A percentile compares a stretch with the other conserved stretches of the same genome.
Evolutionary conservation across 2,888 invertebrate species (phyloP).

Genomic region (Muscina levida): DNA sequence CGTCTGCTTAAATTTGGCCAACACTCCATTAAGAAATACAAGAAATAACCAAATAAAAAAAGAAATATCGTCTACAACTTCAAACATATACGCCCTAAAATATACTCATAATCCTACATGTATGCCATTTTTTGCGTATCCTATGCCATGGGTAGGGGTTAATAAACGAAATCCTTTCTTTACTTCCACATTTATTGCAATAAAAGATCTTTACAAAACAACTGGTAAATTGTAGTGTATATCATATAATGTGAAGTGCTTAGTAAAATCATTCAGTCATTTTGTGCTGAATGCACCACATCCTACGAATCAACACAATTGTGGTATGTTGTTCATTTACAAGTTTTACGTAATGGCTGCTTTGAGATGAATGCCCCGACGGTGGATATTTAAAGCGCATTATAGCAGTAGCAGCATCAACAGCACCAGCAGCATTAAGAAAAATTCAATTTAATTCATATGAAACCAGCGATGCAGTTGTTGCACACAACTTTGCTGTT

Average conservation of each 20-base stretch:
- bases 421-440: too few relatives aligned
- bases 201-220: conserved; percentile 13
- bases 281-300: too few relatives aligned
- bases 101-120: conserved; percentile 32
- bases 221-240: conserved; percentile 37
- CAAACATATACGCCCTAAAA: too few relatives aligned
- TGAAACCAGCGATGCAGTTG: conserved; percentile 2
- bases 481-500: neutral
- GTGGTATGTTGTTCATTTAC: too few relatives aligned
- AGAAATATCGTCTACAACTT: too few relatives aligned
- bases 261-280: conserved; percentile 48
- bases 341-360: conserved; percentile 35
- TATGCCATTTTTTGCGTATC: conserved; percentile 36
- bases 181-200: too few relatives aligned
- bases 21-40: too few relatives aligned
- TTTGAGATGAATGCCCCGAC: neutral
- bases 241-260: conserved; percentile 53
- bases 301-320: too few relatives aligned
- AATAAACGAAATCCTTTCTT: conserved; percentile 51
- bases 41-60: too few relatives aligned
- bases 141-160: conserved; percentile 30
- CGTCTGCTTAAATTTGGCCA: too few relatives aligned
- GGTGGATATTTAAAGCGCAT: too few relatives aligned
- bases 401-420: too few relatives aligned
- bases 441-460: conserved; percentile 1